A percentile compares a stretch with the other conserved stretches of the same genome.
These are phyloP conservation scores for Cotesia vestalis DNA, from an alignment of 1,140 invertebrate genomes.

Conservation along the genomic window DNA sequence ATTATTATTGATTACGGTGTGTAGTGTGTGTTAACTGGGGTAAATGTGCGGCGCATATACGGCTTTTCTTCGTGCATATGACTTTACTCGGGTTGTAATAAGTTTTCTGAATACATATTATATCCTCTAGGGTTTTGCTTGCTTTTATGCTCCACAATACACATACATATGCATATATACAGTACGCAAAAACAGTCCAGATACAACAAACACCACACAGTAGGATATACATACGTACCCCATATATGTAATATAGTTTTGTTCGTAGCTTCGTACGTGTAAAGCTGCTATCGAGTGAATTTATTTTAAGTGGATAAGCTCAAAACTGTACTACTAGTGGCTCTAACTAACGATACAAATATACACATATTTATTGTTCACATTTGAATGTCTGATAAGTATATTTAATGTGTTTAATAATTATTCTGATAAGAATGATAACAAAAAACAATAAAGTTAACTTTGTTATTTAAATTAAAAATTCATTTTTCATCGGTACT, in stretches of 20 bases:
- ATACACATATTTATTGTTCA: too few species aligned
- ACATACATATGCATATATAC: too few species aligned
- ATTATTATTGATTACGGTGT: conserved; percentile 40
- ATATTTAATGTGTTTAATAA: too few species aligned
- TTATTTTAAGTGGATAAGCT: neutral
- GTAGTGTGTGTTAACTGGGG: conserved; percentile 27
- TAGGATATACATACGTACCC: conserved; percentile 2
- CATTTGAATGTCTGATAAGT: too few species aligned
- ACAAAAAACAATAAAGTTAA: too few species aligned
- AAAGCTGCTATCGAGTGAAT: conserved; percentile 10
- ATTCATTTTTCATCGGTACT: too few species aligned
- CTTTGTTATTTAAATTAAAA: too few species aligned
- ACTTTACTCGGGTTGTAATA: conserved; percentile 22
- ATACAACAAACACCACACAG: neutral
- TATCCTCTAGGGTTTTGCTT: conserved; percentile 8
- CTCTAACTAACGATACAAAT: neutral
- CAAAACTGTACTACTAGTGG: neutral
- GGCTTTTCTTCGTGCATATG: conserved; percentile 5
- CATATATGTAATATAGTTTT: neutral
- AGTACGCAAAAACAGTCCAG: too few species aligned
- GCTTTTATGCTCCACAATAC: neutral
- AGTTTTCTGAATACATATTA: conserved; percentile 11
- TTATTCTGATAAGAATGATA: too few species aligned
- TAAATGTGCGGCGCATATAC: conserved; percentile 23
- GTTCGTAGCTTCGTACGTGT: neutral